A percentile compares a stretch with the other conserved stretches of the same genome.
phyloP scores from a whole-genome alignment of 2,888 invertebrate species.

The Zele albiditarsus region DNA sequence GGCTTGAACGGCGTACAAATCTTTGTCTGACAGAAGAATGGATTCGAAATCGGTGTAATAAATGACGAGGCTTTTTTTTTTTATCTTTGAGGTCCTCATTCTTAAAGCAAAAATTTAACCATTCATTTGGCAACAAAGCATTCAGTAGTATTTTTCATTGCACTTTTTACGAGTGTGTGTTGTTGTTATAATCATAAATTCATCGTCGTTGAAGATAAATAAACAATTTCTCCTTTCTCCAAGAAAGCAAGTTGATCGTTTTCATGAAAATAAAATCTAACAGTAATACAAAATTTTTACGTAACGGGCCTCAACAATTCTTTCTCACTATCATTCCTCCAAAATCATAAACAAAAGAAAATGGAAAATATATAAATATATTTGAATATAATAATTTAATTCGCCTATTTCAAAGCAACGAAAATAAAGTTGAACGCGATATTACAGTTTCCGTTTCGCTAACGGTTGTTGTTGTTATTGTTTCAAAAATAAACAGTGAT shows the following conservation, averaged over 20 bases:
- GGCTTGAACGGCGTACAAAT: not conserved
- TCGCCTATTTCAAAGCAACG: not conserved
- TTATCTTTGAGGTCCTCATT: not conserved
- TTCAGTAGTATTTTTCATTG: not conserved
- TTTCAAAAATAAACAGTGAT: not conserved
- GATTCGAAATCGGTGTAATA: not conserved
- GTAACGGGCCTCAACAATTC: not conserved
- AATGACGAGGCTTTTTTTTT: not conserved
- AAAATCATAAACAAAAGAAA: not conserved
- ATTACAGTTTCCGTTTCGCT: not conserved
- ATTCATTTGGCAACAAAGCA: not conserved
- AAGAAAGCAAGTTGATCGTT: not conserved
- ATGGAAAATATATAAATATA: not conserved
- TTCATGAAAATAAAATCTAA: not conserved
- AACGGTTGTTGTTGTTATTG: not conserved
- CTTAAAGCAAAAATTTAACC: not conserved
- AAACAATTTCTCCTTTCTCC: not conserved
- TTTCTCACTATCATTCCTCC: not conserved
- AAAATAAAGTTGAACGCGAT: not conserved
- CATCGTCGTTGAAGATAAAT: not conserved
- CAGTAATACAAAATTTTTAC: not conserved
- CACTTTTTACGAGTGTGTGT: not conserved
- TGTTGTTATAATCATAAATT: not conserved
- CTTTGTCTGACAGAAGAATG: slow-evolving; percentile 2
- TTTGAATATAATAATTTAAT: not conserved